Evolutionary conservation across 2,888 invertebrate genomes (phyloP).

Genomic region (Troilus luridus): DNA sequence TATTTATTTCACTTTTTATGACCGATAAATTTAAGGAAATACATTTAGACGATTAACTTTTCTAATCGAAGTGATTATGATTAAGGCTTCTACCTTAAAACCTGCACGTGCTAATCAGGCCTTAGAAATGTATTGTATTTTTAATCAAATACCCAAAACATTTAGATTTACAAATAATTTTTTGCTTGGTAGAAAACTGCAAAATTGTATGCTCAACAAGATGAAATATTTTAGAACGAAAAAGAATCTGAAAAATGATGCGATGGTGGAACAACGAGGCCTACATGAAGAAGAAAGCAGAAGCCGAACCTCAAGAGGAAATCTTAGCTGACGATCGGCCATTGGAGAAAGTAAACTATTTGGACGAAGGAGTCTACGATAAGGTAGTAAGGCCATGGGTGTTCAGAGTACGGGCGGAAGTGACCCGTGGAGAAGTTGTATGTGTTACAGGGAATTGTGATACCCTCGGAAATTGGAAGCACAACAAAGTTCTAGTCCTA

Average conservation of each 20-base stretch:
- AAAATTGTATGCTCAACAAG: slow-evolving; percentile 49
- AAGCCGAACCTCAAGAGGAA: slow-evolving; percentile 38
- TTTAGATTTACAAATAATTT: slow-evolving; percentile 52
- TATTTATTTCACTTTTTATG: too few species aligned
- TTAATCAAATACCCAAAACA: not conserved
- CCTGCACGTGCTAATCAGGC: too few species aligned
- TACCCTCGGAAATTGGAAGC: slow-evolving; percentile 81
- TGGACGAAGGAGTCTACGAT: slow-evolving; percentile 47
- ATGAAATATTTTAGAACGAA: slow-evolving; percentile 57
- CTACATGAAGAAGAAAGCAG: slow-evolving; percentile 61
- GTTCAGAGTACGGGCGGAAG: slow-evolving; percentile 73
- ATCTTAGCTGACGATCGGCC: not conserved
- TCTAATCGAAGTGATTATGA: too few species aligned
- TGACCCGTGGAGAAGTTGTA: slow-evolving; percentile 76
- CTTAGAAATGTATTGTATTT: not conserved
- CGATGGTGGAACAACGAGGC: slow-evolving; percentile 64
- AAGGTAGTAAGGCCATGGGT: slow-evolving; percentile 62
- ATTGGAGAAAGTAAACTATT: not conserved
- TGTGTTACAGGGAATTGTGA: slow-evolving; percentile 80
- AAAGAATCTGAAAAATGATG: slow-evolving; percentile 57
- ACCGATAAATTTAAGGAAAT: too few species aligned
- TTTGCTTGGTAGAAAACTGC: slow-evolving; percentile 54
- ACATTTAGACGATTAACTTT: too few species aligned
- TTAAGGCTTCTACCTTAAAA: too few species aligned
- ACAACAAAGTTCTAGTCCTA: slow-evolving; percentile 74